Base-by-base conservation (phyloP, 2,797 vertebrate species). In the Enteromius trimaculatus region DNA sequence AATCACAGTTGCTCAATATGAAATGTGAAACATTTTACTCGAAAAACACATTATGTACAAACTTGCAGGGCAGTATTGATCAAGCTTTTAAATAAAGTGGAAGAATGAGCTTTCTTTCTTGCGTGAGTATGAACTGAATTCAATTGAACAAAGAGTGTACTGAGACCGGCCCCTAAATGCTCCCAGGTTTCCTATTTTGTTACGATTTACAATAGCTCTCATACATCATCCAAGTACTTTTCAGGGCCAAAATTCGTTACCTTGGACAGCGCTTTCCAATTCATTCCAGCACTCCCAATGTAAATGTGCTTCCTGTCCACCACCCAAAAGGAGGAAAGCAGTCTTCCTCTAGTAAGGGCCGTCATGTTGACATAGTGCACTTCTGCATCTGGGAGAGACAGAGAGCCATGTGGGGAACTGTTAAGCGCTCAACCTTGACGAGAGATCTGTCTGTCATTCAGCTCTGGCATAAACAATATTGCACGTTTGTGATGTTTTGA, bases 291-390 rank as follows among this genome's bases (percentile, higher is more conserved):
- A 53, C 98, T 99, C 91, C 98, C 98, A 44, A 99, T 95, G 89
- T 98, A 99, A 21, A 99, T 94, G 0, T 99, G 98, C 86, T 94
- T 96, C 75, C 96, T 96, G 89, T 99, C 98, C 72, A 99, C 97
- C 85, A 99, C 98, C 98, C 98, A 99, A 94, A 99, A 98, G 7
- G 97, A 98, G 0, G 97, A 96, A 84, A 93, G 95, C 55, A 99
- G 94, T 49, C 94, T 92, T 16, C 98, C 97, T 88, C 94, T 96
- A 53, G 95, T 98, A 77, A 98, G 96, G 1, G 96, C 96, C 0
- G 95, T 93, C 95, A 95, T 98, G 93, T 99, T 97, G 90, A 99
- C 92, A 64, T 96, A 96, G 79, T 95, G 93, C 85, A 98, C 95
- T 66, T 99, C 96, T 1, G 97, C 97, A 87, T 95, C 98, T 99